Conservation (phyloP, 1,140 invertebrate species). For the Panonychus citri region DNA sequence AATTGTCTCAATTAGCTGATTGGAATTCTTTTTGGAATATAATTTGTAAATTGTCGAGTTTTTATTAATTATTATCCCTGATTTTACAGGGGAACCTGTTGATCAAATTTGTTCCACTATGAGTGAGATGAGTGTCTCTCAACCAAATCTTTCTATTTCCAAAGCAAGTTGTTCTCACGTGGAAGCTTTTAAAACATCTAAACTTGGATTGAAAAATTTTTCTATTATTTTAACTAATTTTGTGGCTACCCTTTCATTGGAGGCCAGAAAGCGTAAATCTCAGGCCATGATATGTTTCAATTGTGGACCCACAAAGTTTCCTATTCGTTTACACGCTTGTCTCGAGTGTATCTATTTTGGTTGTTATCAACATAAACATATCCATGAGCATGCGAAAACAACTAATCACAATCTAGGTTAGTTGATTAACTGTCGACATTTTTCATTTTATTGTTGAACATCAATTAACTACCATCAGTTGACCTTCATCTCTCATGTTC, state of each 20-base stretch:
- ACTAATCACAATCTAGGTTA: slow-evolving; percentile 53
- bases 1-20: no score
- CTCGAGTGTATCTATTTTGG: slow-evolving; percentile 76
- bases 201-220: not conserved
- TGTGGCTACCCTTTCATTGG: not conserved
- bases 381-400: slow-evolving; percentile 53
- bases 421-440: slow-evolving; percentile 8
- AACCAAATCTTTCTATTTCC: no score
- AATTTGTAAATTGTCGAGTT: no score
- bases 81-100: no score
- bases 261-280: not conserved
- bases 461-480: not conserved
- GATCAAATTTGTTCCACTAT: no score
- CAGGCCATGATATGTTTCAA: slow-evolving; percentile 34
- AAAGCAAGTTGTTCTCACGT: not conserved
- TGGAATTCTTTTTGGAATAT: no score
- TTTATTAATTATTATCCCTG: no score
- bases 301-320: slow-evolving; percentile 32
- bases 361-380: slow-evolving; percentile 52
- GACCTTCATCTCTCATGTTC: not conserved
- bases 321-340: slow-evolving; percentile 54
- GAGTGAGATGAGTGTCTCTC: no score
- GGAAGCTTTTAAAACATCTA: not conserved
- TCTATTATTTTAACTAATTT: not conserved
- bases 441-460: not conserved